Conservation (phyloP, 2,113 vertebrate species). For the Pseudolaguvia tuberculata region DNA sequence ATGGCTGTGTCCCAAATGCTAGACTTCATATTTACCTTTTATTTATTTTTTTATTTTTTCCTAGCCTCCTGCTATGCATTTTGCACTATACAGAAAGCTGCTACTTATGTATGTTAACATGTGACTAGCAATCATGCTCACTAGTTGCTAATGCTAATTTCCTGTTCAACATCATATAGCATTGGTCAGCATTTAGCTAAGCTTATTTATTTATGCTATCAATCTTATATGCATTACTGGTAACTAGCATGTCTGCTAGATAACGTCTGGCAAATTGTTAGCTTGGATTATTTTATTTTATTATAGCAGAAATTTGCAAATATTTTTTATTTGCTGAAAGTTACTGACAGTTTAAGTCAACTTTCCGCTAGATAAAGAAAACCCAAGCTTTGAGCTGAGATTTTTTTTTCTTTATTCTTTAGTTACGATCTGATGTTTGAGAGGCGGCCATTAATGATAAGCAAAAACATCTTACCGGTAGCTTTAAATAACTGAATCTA, state of each 20-base stretch:
- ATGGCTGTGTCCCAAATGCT: constrained; percentile 1
- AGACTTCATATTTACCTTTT: constrained; percentile 33
- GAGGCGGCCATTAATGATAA: background rate
- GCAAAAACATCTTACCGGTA: background rate
- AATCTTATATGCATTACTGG: too few species aligned
- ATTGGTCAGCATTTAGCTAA: background rate
- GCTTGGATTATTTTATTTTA: too few species aligned
- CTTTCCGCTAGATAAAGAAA: too few species aligned
- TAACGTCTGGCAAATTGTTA: too few species aligned
- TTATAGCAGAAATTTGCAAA: too few species aligned
- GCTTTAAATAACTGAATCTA: background rate
- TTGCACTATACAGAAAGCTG: background rate
- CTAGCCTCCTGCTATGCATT: background rate
- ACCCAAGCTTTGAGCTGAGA: too few species aligned
- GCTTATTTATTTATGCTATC: background rate
- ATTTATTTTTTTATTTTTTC: too few species aligned
- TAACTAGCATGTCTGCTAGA: too few species aligned
- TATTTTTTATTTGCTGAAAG: too few species aligned
- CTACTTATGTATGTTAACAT: background rate
- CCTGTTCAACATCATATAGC: too few species aligned
- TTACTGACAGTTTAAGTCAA: too few species aligned
- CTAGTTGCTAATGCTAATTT: background rate
- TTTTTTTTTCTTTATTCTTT: too few species aligned
- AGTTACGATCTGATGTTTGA: background rate
- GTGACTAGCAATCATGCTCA: background rate